Conservation (phyloP, 2,888 invertebrate genomes). For the Nysson spinosus region DNA sequence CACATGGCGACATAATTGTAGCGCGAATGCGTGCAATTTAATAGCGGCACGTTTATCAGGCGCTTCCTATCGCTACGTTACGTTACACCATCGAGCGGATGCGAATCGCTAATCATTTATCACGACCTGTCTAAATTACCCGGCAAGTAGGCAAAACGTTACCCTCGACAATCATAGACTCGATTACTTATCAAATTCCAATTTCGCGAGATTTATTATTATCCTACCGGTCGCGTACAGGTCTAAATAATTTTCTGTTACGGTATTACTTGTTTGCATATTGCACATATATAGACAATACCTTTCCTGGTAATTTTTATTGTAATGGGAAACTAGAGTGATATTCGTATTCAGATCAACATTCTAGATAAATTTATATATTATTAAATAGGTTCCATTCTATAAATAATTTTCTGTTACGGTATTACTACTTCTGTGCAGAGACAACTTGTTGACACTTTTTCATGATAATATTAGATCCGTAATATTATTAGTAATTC, state of each 20-base stretch:
- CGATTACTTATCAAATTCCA: slow-evolving; percentile 43
- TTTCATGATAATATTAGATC: no score
- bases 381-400: no score
- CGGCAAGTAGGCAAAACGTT: slow-evolving; percentile 27
- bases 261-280: no score
- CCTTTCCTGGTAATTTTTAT: no score
- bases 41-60: slow-evolving; percentile 35
- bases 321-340: no score
- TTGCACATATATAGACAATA: no score
- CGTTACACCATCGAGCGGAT: slow-evolving; percentile 33
- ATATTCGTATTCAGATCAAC: no score
- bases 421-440: no score
- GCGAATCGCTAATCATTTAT: slow-evolving; percentile 54
- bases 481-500: no score
- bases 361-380: no score
- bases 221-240: neutral
- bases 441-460: no score
- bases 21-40: slow-evolving; percentile 15
- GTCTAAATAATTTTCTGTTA: neutral
- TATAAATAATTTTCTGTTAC: no score
- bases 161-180: slow-evolving; percentile 20
- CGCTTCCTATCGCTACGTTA: slow-evolving; percentile 28
- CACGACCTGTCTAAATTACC: slow-evolving; percentile 39
- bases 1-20: slow-evolving; percentile 12
- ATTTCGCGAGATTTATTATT: slow-evolving; percentile 32